Evolutionary conservation across 2,113 vertebrate genomes (phyloP).

Genomic region (Ciconia boyciana): DNA sequence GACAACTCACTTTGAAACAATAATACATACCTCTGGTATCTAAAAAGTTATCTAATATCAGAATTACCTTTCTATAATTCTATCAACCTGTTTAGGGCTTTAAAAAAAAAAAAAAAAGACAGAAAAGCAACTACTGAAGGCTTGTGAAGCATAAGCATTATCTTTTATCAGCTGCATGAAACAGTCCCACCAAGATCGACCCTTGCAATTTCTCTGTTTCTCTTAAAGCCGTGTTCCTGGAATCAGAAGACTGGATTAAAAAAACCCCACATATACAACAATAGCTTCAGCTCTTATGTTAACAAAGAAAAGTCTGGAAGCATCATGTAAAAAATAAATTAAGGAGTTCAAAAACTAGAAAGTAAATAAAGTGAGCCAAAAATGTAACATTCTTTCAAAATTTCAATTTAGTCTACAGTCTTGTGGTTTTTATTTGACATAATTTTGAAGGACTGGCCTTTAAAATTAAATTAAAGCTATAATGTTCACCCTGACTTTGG

Average conservation of each 20-base stretch:
- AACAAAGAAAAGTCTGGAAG: background rate
- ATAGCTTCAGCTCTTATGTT: background rate
- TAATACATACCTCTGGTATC: background rate
- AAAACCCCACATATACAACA: background rate
- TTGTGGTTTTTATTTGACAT: background rate
- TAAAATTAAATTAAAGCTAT: background rate
- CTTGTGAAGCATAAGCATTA: background rate
- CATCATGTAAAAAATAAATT: background rate
- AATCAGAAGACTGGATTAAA: background rate
- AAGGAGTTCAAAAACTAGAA: background rate
- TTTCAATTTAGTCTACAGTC: background rate
- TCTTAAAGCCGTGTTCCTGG: background rate
- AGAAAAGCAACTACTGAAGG: background rate
- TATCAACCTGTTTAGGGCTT: background rate
- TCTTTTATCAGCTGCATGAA: background rate
- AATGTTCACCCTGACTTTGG: background rate
- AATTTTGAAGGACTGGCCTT: background rate
- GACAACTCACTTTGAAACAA: background rate
- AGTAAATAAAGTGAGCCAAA: background rate
- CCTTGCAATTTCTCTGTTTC: background rate
- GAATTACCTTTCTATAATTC: background rate
- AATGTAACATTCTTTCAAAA: background rate
- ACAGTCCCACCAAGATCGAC: background rate
- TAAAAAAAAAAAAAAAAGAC: background rate
- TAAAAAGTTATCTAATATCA: background rate